Conservation (phyloP, 1,140 invertebrate species). For the Hyles vespertilio region DNA sequence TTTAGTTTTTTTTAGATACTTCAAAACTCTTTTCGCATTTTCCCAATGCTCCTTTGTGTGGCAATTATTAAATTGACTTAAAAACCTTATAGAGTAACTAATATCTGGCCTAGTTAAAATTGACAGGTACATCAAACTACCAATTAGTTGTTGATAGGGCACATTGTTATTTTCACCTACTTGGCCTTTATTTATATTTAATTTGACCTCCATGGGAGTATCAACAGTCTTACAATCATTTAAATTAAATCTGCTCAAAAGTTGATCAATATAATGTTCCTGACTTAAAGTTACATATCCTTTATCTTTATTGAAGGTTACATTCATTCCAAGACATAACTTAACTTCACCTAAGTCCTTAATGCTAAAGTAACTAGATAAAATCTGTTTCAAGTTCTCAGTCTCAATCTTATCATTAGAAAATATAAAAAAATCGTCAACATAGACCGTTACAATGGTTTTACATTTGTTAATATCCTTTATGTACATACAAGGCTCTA, state of each 20-base stretch:
- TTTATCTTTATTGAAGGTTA: background rate
- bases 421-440: too few relatives aligned
- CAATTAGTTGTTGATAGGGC: too few relatives aligned
- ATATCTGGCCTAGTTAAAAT: slow-evolving; percentile 5
- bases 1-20: slow-evolving; percentile 7
- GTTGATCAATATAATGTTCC: slow-evolving; percentile 22
- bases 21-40: slow-evolving; percentile 2
- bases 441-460: too few relatives aligned
- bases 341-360: background rate
- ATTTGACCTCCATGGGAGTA: slow-evolving; percentile 22
- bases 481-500: too few relatives aligned
- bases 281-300: slow-evolving; percentile 14
- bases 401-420: too few relatives aligned
- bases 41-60: background rate
- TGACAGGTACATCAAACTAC: background rate
- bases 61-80: slow-evolving; percentile 4
- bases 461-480: too few relatives aligned
- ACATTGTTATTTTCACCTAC: background rate
- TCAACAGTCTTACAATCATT: slow-evolving; percentile 17
- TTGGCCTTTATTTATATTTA: slow-evolving; percentile 14
- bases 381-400: too few relatives aligned
- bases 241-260: slow-evolving; percentile 31
- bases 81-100: background rate
- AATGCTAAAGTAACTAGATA: slow-evolving; percentile 1
- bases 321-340: too few relatives aligned